Percentiles rank a stretch among this genome's conserved stretches.
Conservation (phyloP, 1,140 invertebrate genomes). For the Hydropsyche tenuis region DNA sequence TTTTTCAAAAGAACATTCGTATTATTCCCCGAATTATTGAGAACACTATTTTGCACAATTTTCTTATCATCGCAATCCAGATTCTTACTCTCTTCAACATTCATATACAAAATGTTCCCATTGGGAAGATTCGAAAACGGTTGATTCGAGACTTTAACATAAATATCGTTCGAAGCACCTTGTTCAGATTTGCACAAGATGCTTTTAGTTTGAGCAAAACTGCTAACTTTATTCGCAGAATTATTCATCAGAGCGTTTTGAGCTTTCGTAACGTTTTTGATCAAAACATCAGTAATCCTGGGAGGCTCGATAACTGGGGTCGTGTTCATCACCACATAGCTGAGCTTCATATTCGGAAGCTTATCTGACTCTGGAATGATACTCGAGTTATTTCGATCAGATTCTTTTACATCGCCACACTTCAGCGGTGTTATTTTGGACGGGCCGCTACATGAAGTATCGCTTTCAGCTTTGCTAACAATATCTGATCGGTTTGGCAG, state of each 20-base stretch:
- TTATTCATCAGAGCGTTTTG: not conserved
- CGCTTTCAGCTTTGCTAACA: not conserved
- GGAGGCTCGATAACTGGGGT: not conserved
- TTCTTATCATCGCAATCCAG: slow-evolving; percentile 46
- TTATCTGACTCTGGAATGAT: not conserved
- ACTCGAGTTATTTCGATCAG: not conserved
- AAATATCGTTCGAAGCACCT: not conserved
- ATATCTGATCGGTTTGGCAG: not conserved
- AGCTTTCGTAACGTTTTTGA: not conserved
- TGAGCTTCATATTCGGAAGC: too few species aligned
- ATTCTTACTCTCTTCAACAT: slow-evolving; percentile 33
- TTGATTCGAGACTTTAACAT: not conserved
- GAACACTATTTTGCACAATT: slow-evolving; percentile 59
- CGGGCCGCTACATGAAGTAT: too few species aligned
- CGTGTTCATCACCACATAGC: not conserved
- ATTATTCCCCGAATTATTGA: slow-evolving; percentile 59
- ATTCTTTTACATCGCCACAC: not conserved
- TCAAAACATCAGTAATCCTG: not conserved
- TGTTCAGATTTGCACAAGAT: slow-evolving; percentile 37
- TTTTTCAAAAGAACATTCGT: slow-evolving; percentile 67
- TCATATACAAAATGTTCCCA: slow-evolving; percentile 42
- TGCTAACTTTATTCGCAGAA: slow-evolving; percentile 40
- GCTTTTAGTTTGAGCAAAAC: slow-evolving; percentile 46
- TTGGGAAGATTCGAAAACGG: not conserved
- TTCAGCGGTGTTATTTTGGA: not conserved